Conservation (phyloP, 2,113 vertebrate genomes). For the Zosterops pallidus region DNA sequence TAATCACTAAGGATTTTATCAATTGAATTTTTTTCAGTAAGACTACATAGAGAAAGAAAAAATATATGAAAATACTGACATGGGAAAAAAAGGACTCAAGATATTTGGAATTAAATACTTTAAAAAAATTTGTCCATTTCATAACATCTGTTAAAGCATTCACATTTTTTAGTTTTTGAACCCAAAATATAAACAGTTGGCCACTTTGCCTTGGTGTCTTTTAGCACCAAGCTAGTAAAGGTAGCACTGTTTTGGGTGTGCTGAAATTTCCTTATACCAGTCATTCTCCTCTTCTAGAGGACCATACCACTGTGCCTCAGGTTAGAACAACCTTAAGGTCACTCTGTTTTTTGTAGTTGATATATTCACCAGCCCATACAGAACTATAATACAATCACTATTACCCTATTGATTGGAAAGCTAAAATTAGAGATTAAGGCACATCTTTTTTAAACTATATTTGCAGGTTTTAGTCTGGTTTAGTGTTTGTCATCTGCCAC, state of each 20-base stretch:
- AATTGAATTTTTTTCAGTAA: background rate
- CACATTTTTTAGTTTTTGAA: background rate
- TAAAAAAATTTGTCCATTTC: background rate
- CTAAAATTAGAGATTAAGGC: background rate
- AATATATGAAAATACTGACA: background rate
- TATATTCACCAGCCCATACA: background rate
- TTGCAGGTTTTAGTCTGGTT: background rate
- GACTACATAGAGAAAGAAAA: background rate
- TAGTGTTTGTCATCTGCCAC: background rate
- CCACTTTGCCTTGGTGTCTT: background rate
- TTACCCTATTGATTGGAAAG: accelerated
- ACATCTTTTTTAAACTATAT: background rate
- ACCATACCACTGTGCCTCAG: accelerated
- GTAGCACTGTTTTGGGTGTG: accelerated
- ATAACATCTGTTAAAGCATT: background rate
- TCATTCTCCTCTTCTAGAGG: background rate
- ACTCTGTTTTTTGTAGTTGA: background rate
- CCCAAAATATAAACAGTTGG: accelerated
- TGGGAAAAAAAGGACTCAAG: background rate
- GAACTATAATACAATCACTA: background rate
- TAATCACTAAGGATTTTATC: background rate
- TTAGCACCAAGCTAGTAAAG: background rate
- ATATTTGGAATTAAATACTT: background rate
- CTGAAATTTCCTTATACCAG: background rate
- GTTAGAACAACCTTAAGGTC: background rate